A percentile compares a stretch with the other conserved stretches of the same genome.
phyloP scores from a whole-genome alignment of 1,140 invertebrate species.

The Sarcophaga peregrina region DNA sequence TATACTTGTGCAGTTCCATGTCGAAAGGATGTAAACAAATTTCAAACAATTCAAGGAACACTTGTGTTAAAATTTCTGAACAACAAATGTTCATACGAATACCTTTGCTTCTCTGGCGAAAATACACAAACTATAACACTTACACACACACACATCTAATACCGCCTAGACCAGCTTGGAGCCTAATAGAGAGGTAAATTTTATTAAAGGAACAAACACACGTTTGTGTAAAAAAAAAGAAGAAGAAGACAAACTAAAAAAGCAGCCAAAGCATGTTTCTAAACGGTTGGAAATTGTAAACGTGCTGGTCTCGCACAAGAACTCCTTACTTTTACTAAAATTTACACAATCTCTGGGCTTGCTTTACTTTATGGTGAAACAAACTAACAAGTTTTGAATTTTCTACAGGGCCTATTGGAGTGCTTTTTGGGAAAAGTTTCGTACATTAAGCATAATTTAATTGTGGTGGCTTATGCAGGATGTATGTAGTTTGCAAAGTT shows the following conservation, averaged over 20 bases:
- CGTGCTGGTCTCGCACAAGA: not conserved
- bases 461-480: conserved; percentile 8
- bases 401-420: not conserved
- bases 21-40: conserved; percentile 5
- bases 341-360: not conserved
- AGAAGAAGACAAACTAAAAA: no score
- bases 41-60: conserved; percentile 1
- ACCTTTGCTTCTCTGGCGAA: no score
- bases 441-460: conserved; percentile 5
- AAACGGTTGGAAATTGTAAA: no score
- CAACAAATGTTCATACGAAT: not conserved
- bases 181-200: no score
- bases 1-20: not conserved
- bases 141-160: not conserved
- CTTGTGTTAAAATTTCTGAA: not conserved
- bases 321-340: not conserved
- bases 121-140: not conserved
- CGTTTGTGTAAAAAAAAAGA: no score
- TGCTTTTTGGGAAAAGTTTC: not conserved
- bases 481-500: not conserved
- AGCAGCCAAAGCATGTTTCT: no score
- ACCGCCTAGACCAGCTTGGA: not conserved
- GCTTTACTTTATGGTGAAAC: not conserved
- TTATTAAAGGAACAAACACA: no score
- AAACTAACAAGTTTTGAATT: not conserved